phyloP scores from a whole-genome alignment of 2,797 vertebrate genomes.

The Bufotes viridis region DNA sequence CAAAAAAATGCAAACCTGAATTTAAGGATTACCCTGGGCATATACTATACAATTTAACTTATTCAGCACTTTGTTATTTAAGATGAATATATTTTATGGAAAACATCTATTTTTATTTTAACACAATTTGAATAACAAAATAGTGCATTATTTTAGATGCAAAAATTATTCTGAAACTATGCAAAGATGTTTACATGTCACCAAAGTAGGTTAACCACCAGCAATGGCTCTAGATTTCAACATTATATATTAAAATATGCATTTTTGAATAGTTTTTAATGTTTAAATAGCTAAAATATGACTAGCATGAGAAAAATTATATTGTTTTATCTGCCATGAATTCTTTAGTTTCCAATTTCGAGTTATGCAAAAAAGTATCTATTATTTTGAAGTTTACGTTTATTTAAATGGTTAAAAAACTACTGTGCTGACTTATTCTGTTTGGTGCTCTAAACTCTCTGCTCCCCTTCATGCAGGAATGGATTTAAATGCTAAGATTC shows the following conservation, averaged over 20 bases:
- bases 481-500: no score
- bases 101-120: constrained; percentile 2
- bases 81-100: background rate
- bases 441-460: background rate
- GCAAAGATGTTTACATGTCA: constrained; percentile 26
- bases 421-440: background rate
- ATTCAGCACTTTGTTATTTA: background rate
- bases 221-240: background rate
- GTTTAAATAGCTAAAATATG: constrained; percentile 35
- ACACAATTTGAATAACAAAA: background rate
- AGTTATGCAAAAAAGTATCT: background rate
- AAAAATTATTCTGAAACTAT: constrained; percentile 9
- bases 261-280: constrained; percentile 11
- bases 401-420: background rate
- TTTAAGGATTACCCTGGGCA: background rate
- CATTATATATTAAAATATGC: constrained; percentile 47
- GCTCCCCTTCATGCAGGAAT: background rate
- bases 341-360: background rate
- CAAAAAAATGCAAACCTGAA: background rate
- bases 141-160: background rate
- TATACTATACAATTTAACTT: background rate
- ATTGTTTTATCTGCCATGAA: constrained; percentile 10
- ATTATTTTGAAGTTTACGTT: background rate
- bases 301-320: background rate
- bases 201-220: constrained; percentile 37